Conservation (phyloP, 1,140 invertebrate species). For the Aphelinus atriplicis region DNA sequence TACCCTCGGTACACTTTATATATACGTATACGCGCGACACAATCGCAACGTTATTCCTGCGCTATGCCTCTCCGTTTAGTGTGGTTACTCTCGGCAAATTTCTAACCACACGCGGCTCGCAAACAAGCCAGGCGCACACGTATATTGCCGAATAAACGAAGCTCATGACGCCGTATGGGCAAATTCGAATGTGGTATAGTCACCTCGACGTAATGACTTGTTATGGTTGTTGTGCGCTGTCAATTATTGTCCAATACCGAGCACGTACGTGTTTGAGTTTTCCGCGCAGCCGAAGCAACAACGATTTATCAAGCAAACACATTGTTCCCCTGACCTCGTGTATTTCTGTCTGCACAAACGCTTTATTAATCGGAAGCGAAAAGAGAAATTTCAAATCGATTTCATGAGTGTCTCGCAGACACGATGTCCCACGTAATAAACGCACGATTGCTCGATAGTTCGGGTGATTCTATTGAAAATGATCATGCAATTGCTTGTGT, state of each 20-base stretch:
- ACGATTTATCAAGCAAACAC: conserved; percentile 26
- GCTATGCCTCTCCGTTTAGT: too few species aligned
- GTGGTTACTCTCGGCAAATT: conserved; percentile 8
- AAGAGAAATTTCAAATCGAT: background rate
- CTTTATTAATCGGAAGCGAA: background rate
- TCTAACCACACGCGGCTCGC: background rate
- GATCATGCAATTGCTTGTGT: too few species aligned
- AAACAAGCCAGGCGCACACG: background rate
- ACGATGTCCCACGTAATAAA: too few species aligned
- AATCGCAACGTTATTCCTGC: too few species aligned
- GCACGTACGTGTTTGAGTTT: conserved; percentile 10
- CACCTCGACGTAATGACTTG: conserved; percentile 10
- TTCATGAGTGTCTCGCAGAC: too few species aligned
- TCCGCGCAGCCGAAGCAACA: background rate
- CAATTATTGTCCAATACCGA: background rate
- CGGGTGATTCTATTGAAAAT: too few species aligned
- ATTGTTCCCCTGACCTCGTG: background rate
- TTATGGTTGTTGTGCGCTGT: conserved; percentile 23
- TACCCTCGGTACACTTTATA: background rate
- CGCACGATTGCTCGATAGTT: too few species aligned
- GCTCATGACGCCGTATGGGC: background rate
- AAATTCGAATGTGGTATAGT: conserved; percentile 14
- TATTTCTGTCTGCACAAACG: background rate
- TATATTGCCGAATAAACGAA: conserved; percentile 29
- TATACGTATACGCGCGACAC: too few species aligned